Evolutionary conservation across 2,888 invertebrate species (phyloP).

Genomic region (Anoplius nigerrimus): DNA sequence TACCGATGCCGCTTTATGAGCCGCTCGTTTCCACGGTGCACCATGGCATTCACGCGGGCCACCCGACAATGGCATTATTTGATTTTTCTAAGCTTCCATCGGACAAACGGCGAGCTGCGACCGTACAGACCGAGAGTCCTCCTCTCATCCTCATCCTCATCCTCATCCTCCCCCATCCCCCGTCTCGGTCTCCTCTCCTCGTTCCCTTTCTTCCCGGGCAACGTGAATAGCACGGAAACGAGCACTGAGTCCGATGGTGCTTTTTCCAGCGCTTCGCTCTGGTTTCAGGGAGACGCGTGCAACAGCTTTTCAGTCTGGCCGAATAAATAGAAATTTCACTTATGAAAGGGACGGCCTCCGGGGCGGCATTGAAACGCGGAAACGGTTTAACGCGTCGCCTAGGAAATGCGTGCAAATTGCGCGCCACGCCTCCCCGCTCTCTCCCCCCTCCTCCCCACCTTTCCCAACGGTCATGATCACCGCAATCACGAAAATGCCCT

Average conservation of each 20-base stretch:
- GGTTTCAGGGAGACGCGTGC: conserved; percentile 8
- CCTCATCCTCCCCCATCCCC: too few species aligned
- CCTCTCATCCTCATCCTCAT: too few species aligned
- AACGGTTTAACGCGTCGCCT: conserved; percentile 40
- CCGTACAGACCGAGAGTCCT: conserved; percentile 30
- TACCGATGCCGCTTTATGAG: too few species aligned
- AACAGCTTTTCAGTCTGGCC: conserved; percentile 28
- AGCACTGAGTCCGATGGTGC: conserved; percentile 5
- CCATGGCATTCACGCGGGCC: conserved; percentile 24
- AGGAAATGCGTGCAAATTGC: conserved; percentile 43
- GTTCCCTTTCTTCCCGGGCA: conserved; percentile 14
- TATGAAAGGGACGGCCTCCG: conserved; percentile 22
- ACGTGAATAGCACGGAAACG: conserved; percentile 37
- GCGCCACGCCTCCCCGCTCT: too few species aligned
- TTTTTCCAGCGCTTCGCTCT: conserved; percentile 1
- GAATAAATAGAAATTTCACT: conserved; percentile 48
- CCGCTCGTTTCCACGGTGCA: conserved; percentile 2
- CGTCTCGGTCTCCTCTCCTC: conserved; percentile 22
- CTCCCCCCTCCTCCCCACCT: too few species aligned
- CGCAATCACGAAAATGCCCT: conserved; percentile 29
- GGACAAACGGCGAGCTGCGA: conserved; percentile 47
- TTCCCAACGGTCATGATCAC: conserved; percentile 26
- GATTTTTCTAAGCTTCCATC: conserved; percentile 28
- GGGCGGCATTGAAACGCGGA: conserved; percentile 35
- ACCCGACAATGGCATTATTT: too few species aligned